Percentiles rank a stretch among this genome's conserved stretches.
These are phyloP conservation scores for Thermophis baileyi DNA, from an alignment of 2,113 vertebrate genomes.

Conservation along the genomic window DNA sequence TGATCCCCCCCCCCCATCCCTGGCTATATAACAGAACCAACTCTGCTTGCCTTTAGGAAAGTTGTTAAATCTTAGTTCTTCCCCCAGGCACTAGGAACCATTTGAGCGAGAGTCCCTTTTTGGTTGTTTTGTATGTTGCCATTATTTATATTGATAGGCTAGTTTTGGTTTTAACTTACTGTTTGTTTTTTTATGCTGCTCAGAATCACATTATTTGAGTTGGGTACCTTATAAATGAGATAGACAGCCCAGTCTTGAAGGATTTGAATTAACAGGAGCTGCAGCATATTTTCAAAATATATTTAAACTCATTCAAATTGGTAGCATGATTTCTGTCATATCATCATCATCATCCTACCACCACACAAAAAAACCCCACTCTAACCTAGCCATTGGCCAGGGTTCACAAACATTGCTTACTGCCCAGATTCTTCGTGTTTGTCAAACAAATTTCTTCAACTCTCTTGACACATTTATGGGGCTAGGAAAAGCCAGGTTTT, in stretches of 20 bases:
- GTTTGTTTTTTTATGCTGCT: background rate
- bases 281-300: background rate
- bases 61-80: background rate
- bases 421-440: background rate
- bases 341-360: no score
- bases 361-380: background rate
- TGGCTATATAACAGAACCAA: background rate
- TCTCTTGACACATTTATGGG: background rate
- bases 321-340: background rate
- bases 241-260: background rate
- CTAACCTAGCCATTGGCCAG: background rate
- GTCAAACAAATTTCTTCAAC: background rate
- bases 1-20: background rate
- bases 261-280: background rate
- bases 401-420: background rate
- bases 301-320: background rate
- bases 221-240: background rate
- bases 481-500: background rate
- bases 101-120: background rate
- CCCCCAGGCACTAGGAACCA: background rate
- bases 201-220: background rate
- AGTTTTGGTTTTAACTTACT: background rate
- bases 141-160: background rate
- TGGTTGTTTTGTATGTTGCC: background rate
- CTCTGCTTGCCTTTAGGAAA: background rate